A percentile compares a stretch with the other conserved stretches of the same genome.
Evolutionary conservation across 2,888 invertebrate species (phyloP).

Genomic region (Pristionchus fissidentatus): DNA sequence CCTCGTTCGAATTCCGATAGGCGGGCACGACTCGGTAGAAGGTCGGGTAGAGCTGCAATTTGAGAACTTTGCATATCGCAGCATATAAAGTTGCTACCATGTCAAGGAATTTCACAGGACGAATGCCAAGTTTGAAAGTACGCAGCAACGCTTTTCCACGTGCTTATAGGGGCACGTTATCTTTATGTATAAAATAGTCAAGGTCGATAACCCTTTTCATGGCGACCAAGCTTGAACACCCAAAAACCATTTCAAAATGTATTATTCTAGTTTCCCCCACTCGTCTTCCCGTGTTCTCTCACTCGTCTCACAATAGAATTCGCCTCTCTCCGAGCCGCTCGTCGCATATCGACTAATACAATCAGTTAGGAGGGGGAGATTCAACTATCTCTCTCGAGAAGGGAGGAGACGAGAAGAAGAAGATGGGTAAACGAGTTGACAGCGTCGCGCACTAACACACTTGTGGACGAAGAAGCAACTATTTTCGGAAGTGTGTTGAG

Average conservation of each 20-base stretch:
- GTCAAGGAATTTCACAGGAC: no score
- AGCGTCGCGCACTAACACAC: neutral
- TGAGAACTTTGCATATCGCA: neutral
- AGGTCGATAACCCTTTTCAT: no score
- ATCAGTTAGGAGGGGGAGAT: conserved; percentile 36
- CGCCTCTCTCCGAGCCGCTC: neutral
- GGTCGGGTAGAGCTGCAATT: conserved; percentile 72
- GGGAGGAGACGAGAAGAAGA: neutral
- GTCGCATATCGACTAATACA: conserved; percentile 45
- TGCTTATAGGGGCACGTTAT: no score
- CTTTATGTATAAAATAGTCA: no score
- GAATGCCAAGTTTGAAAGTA: no score
- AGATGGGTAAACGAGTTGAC: conserved; percentile 4
- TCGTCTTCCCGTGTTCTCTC: conserved; percentile 1
- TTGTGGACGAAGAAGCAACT: no score
- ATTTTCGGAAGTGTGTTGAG: no score
- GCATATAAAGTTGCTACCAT: neutral
- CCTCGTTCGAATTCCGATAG: conserved; percentile 69
- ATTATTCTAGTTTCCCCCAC: neutral
- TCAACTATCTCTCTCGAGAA: conserved; percentile 32
- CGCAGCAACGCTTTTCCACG: no score
- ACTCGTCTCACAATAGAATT: conserved; percentile 14
- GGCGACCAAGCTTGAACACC: no score
- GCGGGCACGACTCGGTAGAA: conserved; percentile 75
- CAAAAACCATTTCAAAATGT: no score